Percentiles rank a stretch among this genome's conserved stretches.
Conservation (phyloP, 2,888 invertebrate genomes). For the Drosophila neoperkinsi region DNA sequence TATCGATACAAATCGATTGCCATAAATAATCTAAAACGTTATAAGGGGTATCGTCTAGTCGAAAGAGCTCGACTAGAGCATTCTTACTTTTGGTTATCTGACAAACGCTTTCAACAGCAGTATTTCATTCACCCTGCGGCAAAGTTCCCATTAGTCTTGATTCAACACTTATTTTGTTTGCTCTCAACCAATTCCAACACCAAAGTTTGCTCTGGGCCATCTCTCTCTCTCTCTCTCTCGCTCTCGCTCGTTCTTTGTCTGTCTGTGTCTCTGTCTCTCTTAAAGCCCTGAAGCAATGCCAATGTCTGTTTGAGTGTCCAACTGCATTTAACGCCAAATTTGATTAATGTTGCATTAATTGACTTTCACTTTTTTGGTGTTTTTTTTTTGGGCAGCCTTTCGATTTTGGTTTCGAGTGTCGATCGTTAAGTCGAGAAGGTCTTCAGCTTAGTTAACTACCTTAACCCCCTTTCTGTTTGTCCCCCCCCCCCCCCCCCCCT, state of each 20-base stretch:
- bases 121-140: slow-evolving; percentile 11
- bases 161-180: slow-evolving; percentile 12
- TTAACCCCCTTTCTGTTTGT: neutral
- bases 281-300: neutral
- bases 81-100: neutral
- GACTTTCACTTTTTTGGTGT: slow-evolving; percentile 76
- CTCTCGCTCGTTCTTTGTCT: neutral
- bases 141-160: neutral
- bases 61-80: neutral
- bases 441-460: slow-evolving; percentile 21
- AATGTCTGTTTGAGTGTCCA: neutral
- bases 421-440: slow-evolving; percentile 15
- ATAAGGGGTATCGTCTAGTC: neutral
- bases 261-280: neutral
- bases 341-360: slow-evolving; percentile 81
- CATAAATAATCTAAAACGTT: neutral
- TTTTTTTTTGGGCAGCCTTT: slow-evolving; percentile 43
- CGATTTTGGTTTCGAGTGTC: slow-evolving; percentile 45
- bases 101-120: neutral
- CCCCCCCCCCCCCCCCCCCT: neutral
- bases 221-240: neutral
- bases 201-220: neutral
- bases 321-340: slow-evolving; percentile 26
- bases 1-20: neutral
- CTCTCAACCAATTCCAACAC: slow-evolving; percentile 19